Base-by-base conservation (phyloP, 2,888 invertebrate species). In the Meganola albula region DNA sequence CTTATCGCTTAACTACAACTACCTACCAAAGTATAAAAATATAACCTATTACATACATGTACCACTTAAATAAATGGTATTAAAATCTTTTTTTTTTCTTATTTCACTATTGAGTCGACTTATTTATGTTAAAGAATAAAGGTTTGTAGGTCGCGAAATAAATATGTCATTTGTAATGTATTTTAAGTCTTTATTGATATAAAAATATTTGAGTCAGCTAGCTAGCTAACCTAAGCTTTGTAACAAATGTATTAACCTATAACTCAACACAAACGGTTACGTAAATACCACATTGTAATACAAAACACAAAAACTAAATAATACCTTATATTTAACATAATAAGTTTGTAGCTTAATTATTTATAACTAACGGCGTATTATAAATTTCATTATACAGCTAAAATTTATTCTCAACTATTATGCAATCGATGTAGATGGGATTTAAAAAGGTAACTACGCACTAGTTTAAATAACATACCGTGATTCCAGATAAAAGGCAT, bases 1-100 rank as follows among this genome's bases (percentile, higher is more conserved):
- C 41, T 44, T 44, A 42, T 37, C 36, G 44, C 49, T 55, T 55
- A 40, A 40, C 46, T 48, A 46, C 35, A 40, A 46, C 39, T 49
- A 47, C 43, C 40, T 58, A 58, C 58, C 48, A 56, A 60, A 49
- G 47, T 55, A 44, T 53, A 58, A 47, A 31, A 42, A 41, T 48
- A 41, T 44, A n/a, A n/a, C n/a, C n/a, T n/a, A n/a, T n/a, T n/a
- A n/a, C n/a, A n/a, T 50, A 24, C 52, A 52, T 25, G 44, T 55
- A 44, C 47, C 31, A 43, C 36, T 34, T 51, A 45, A 54, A 48
- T 58, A 60, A 58, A 58, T 46, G 48, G 43, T 47, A 52, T 45
- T 40, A 41, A 37, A 20, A 40, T 7, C 23, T 12, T 25, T 2
- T 26, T 7, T 33, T 48, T 46, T 24, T 25, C 40, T 46, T 32